These are phyloP conservation scores for Struthidea cinerea DNA, from an alignment of 2,113 vertebrate species.

Conservation along the genomic window DNA sequence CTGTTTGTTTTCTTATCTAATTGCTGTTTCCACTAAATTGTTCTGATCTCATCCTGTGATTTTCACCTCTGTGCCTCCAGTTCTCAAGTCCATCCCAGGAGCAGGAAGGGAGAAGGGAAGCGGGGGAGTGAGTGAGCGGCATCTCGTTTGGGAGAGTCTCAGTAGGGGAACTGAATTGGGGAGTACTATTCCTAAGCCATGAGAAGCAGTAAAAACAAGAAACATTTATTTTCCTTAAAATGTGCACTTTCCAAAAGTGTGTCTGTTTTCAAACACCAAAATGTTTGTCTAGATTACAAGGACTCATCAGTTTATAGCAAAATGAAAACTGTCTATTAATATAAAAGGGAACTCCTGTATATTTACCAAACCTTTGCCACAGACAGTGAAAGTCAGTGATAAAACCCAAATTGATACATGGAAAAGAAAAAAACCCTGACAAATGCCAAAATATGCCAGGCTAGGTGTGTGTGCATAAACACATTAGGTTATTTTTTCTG, in stretches of 20 bases:
- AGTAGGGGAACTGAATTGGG: not conserved
- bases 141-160: too few relatives aligned
- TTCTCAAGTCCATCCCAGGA: not conserved
- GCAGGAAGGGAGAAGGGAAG: not conserved
- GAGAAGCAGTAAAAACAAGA: not conserved
- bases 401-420: not conserved
- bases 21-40: not conserved
- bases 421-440: not conserved
- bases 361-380: not conserved
- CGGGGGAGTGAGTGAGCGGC: accelerated
- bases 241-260: not conserved
- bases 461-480: not conserved
- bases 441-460: not conserved
- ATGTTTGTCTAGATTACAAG: not conserved
- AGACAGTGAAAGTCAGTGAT: not conserved
- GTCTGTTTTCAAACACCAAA: not conserved
- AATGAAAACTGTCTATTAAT: not conserved
- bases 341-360: not conserved
- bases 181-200: not conserved
- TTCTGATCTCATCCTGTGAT: not conserved
- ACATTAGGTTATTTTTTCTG: not conserved
- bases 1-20: not conserved
- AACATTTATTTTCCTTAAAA: not conserved
- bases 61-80: not conserved
- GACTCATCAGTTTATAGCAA: not conserved